Conservation (phyloP, 2,888 invertebrate genomes). For the Drosophila peninsularis region DNA sequence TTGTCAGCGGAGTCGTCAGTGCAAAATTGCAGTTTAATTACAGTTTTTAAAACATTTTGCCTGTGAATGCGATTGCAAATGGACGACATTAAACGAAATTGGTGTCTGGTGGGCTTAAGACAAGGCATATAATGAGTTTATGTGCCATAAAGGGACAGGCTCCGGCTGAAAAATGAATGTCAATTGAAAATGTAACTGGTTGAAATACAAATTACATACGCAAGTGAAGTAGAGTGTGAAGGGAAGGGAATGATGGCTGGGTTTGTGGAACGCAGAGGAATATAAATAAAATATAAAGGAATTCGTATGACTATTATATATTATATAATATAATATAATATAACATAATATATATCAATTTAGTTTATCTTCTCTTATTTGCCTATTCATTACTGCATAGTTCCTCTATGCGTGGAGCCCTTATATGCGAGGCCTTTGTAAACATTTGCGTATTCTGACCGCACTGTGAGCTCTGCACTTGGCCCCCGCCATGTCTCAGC, state of each 20-base stretch:
- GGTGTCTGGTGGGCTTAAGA: constrained; percentile 16
- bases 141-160: not conserved
- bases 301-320: too few species aligned
- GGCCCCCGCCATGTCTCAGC: constrained; percentile 9
- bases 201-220: not conserved
- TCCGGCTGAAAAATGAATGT: not conserved
- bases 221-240: not conserved
- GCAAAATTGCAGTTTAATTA: constrained; percentile 67
- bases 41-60: constrained; percentile 57
- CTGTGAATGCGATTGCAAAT: constrained; percentile 56
- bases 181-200: not conserved
- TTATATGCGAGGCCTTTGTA: constrained; percentile 11
- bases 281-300: too few species aligned
- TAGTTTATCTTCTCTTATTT: too few species aligned
- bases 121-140: constrained; percentile 18
- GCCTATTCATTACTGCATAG: not conserved
- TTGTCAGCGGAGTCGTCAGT: constrained; percentile 54
- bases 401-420: not conserved
- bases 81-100: constrained; percentile 51
- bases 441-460: constrained; percentile 40
- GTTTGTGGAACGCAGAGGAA: not conserved
- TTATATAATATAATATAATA: too few species aligned
- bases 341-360: too few species aligned
- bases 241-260: too few species aligned
- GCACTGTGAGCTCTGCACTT: constrained; percentile 43